phyloP scores from a whole-genome alignment of 2,113 vertebrate genomes.

The Pipa parva region DNA sequence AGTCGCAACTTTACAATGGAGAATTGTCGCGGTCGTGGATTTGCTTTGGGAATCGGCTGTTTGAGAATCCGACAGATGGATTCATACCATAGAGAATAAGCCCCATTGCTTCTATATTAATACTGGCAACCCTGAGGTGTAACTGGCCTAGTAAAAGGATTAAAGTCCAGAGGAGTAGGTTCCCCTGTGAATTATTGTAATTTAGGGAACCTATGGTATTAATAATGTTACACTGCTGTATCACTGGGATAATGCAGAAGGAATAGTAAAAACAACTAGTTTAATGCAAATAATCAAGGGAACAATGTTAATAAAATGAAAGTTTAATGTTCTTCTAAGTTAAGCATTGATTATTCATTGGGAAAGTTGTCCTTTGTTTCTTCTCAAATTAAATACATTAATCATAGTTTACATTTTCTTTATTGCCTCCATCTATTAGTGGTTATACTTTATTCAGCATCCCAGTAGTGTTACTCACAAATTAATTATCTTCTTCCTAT shows the following conservation, averaged over 20 bases:
- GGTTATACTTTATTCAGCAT: neutral
- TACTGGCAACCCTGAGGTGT: too few relatives aligned
- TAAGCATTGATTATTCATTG: neutral
- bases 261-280: neutral
- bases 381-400: neutral
- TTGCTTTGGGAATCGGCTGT: too few relatives aligned
- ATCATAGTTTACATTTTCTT: neutral
- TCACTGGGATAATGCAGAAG: neutral
- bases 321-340: neutral
- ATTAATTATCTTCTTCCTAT: neutral
- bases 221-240: too few relatives aligned
- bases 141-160: too few relatives aligned
- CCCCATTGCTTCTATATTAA: too few relatives aligned
- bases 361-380: neutral
- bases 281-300: neutral
- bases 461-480: neutral
- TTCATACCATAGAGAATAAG: too few relatives aligned
- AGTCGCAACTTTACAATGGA: too few relatives aligned
- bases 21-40: too few relatives aligned
- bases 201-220: too few relatives aligned
- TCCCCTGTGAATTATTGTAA: too few relatives aligned
- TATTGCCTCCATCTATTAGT: neutral
- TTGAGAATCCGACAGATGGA: too few relatives aligned
- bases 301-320: neutral
- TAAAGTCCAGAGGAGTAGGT: too few relatives aligned